phyloP scores from a whole-genome alignment of 53 echinoderm and acorn worm genomes.

The Antedon mediterranea region DNA sequence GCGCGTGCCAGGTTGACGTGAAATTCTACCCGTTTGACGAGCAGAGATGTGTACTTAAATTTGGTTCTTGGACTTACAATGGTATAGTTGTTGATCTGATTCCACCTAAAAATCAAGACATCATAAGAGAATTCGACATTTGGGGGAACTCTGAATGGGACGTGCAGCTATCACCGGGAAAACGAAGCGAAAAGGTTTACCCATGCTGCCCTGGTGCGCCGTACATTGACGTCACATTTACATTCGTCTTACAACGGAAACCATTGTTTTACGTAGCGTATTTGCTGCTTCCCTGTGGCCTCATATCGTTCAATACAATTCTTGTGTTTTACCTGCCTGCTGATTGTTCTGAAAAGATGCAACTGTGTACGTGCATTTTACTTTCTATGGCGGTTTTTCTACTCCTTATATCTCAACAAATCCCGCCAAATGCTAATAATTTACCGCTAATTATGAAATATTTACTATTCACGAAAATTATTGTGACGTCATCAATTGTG shows the following conservation, averaged over 20 bases:
- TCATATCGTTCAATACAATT: slow-evolving; percentile 91
- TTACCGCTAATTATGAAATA: slow-evolving; percentile 96
- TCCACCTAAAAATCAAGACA: slow-evolving; percentile 9
- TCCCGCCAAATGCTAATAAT: slow-evolving; percentile 82
- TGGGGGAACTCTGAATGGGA: slow-evolving; percentile 96
- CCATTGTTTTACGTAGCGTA: slow-evolving; percentile 95
- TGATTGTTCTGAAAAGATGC: slow-evolving; percentile 92
- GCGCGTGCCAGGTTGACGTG: slow-evolving; percentile 86
- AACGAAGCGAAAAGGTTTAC: slow-evolving; percentile 36
- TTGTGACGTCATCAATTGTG: slow-evolving; percentile 88
- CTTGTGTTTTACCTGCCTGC: slow-evolving; percentile 92
- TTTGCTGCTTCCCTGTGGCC: slow-evolving; percentile 63
- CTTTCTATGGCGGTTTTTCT: slow-evolving; percentile 89
- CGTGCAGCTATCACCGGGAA: slow-evolving; percentile 45
- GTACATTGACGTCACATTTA: slow-evolving; percentile 76
- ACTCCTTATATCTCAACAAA: slow-evolving; percentile 67
- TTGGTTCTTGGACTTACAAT: slow-evolving; percentile 98
- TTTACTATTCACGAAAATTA: slow-evolving; percentile 84
- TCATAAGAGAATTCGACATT: slow-evolving; percentile 51
- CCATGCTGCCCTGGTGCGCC: slow-evolving; percentile 53
- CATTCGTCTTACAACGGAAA: slow-evolving; percentile 51
- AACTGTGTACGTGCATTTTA: slow-evolving; percentile 68
- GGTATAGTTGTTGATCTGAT: slow-evolving; percentile 53
- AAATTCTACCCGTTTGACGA: slow-evolving; percentile 95
- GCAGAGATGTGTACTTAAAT: slow-evolving; percentile 83